These are phyloP conservation scores for Mizuhopecten yessoensis DNA, from an alignment of 1,140 invertebrate species.

Conservation along the genomic window DNA sequence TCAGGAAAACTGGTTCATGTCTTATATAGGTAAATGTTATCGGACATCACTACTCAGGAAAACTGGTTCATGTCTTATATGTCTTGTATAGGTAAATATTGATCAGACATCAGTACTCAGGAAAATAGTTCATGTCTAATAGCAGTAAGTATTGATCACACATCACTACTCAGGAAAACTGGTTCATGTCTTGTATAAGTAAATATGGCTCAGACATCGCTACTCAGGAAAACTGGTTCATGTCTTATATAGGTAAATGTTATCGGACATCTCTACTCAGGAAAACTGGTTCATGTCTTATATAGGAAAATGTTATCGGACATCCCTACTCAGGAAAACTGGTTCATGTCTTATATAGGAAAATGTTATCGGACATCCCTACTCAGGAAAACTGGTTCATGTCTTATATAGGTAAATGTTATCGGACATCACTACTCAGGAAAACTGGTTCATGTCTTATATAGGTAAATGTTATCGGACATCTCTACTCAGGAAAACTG, in stretches of 20 bases:
- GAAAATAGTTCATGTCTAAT: too few species aligned
- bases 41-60: slow-evolving; percentile 88
- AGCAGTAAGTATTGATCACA: slow-evolving; percentile 80
- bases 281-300: too few species aligned
- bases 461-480: too few species aligned
- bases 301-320: slow-evolving; percentile 80
- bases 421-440: slow-evolving; percentile 88
- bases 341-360: slow-evolving; percentile 94
- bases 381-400: too few species aligned
- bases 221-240: neutral
- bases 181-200: slow-evolving; percentile 87
- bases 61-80: slow-evolving; percentile 96
- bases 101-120: too few species aligned
- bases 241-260: slow-evolving; percentile 32
- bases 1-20: too few species aligned
- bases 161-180: slow-evolving; percentile 91
- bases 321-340: slow-evolving; percentile 90
- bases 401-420: neutral
- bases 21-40: neutral
- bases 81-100: slow-evolving; percentile 89
- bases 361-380: neutral
- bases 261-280: too few species aligned
- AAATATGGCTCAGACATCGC: neutral
- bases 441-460: slow-evolving; percentile 92
- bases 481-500: neutral